phyloP scores from a whole-genome alignment of 2,797 vertebrate genomes.

The Eurystomus glaucurus region DNA sequence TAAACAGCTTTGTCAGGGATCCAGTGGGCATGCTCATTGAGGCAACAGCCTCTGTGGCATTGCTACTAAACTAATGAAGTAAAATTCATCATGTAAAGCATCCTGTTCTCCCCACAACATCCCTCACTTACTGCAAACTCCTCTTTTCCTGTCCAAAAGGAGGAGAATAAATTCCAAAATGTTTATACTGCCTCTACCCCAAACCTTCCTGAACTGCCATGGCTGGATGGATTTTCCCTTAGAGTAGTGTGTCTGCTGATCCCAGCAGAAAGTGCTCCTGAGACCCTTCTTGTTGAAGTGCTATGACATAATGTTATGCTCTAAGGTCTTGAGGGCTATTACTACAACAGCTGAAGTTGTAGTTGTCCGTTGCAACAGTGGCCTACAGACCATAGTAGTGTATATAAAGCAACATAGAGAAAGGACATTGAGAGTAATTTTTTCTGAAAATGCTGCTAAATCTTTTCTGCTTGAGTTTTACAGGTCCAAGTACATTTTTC shows the following conservation, averaged over 20 bases:
- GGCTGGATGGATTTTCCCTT: neutral
- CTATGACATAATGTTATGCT: neutral
- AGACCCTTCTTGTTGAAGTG: neutral
- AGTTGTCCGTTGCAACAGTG: neutral
- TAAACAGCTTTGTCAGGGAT: constrained; percentile 14
- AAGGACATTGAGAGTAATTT: neutral
- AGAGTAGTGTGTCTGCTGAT: neutral
- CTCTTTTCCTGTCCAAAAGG: neutral
- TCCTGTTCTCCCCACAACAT: rapidly evolving
- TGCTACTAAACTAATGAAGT: neutral
- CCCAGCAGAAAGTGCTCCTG: neutral
- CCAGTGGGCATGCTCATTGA: neutral
- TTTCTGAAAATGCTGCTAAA: neutral
- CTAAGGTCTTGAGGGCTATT: neutral
- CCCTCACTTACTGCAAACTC: neutral
- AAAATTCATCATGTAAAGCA: neutral
- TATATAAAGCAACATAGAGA: neutral
- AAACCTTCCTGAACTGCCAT: neutral
- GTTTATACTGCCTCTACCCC: neutral
- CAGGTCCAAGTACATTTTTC: neutral
- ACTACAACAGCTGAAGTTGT: neutral
- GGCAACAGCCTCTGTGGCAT: neutral
- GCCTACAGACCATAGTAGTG: neutral
- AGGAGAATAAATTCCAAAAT: neutral
- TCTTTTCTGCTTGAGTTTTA: neutral